phyloP scores from a whole-genome alignment of 2,888 invertebrate species.

The Noctua comes region DNA sequence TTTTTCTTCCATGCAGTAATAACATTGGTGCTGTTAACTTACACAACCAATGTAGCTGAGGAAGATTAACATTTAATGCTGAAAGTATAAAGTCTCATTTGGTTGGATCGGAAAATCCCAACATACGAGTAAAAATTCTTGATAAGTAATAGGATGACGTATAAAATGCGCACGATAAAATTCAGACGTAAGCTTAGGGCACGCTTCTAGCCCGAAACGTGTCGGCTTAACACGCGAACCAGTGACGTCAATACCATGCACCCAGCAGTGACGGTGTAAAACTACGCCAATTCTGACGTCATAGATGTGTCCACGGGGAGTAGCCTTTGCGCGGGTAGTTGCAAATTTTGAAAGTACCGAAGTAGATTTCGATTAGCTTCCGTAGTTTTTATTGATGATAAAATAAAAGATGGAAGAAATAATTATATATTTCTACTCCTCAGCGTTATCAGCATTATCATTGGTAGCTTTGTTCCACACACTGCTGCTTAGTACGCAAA shows the following conservation, averaged over 20 bases:
- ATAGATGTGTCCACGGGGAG: conserved; percentile 8
- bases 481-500: not conserved
- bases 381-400: not conserved
- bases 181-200: not conserved
- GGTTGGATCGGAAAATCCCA: not conserved
- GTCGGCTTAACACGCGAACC: conserved; percentile 14
- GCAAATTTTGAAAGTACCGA: not conserved
- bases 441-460: not conserved
- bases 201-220: conserved; percentile 24
- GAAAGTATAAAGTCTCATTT: not conserved
- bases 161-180: conserved; percentile 3
- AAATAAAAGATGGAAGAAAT: not conserved
- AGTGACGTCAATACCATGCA: conserved; percentile 45
- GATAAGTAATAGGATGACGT: conserved; percentile 9
- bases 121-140: not conserved
- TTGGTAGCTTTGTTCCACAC: not conserved
- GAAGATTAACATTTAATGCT: not conserved
- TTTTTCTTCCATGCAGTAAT: not conserved
- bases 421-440: not conserved
- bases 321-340: conserved; percentile 15
- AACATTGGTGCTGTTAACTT: not conserved
- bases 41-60: not conserved
- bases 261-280: conserved; percentile 12
- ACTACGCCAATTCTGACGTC: conserved; percentile 34
- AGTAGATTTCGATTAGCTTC: not conserved